These are phyloP conservation scores for Lasioglossum oenotherae DNA, from an alignment of 2,888 invertebrate species.

Conservation along the genomic window DNA sequence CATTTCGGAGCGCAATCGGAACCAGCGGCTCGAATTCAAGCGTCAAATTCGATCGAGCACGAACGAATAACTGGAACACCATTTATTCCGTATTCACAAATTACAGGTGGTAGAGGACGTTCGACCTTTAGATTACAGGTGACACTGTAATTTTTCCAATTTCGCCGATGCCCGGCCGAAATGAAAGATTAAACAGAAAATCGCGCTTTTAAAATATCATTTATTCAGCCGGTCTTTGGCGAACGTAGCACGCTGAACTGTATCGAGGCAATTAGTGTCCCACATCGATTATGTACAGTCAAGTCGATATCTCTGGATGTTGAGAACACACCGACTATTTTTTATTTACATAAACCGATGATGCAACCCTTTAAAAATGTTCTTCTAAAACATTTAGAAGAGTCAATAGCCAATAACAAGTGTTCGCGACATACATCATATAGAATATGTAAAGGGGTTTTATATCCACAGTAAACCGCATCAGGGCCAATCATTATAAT, in stretches of 20 bases:
- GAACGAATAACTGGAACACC: slow-evolving; percentile 12
- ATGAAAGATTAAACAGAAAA: background rate
- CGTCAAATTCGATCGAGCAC: slow-evolving; percentile 21
- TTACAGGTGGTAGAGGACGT: background rate
- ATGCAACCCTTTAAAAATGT: background rate
- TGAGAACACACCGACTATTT: too few species aligned
- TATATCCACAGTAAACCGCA: too few species aligned
- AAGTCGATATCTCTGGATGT: too few species aligned
- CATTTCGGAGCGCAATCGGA: slow-evolving; percentile 16
- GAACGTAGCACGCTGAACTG: background rate
- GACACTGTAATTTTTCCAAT: slow-evolving; percentile 3
- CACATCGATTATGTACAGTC: background rate
- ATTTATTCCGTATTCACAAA: slow-evolving; percentile 17
- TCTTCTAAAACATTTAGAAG: too few species aligned
- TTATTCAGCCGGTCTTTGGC: background rate
- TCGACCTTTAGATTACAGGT: slow-evolving; percentile 11
- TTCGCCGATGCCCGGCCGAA: background rate
- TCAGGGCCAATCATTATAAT: too few species aligned
- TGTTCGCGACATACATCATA: background rate
- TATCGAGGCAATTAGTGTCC: background rate
- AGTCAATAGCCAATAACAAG: background rate
- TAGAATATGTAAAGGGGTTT: background rate
- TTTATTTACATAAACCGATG: too few species aligned
- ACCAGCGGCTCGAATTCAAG: background rate
- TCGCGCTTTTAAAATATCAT: background rate